phyloP scores from a whole-genome alignment of 1,140 invertebrate genomes.

The Streblospio benedicti region DNA sequence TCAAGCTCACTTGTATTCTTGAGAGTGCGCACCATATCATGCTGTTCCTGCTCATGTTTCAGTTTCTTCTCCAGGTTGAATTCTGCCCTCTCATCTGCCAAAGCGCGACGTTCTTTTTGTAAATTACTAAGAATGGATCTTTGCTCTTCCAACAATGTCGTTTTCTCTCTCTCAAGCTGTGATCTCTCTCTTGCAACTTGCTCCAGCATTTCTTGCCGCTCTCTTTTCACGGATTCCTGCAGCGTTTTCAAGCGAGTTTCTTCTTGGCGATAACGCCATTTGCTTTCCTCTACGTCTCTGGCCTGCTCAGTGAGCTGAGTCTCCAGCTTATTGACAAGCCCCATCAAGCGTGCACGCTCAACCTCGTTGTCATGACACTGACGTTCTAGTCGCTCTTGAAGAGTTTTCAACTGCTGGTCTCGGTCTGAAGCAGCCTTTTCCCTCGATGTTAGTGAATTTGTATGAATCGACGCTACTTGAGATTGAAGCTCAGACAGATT shows the following conservation, averaged over 20 bases:
- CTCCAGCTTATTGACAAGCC: slow-evolving; percentile 39
- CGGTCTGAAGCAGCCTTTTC: slow-evolving; percentile 35
- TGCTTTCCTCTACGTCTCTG: slow-evolving; percentile 36
- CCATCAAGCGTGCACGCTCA: slow-evolving; percentile 37
- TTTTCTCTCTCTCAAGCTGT: slow-evolving; percentile 28
- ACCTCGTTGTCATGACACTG: slow-evolving; percentile 42
- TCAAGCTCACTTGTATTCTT: slow-evolving; percentile 38
- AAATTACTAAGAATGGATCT: slow-evolving; percentile 30
- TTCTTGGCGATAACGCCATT: slow-evolving; percentile 43
- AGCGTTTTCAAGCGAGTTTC: slow-evolving; percentile 30
- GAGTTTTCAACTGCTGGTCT: slow-evolving; percentile 41
- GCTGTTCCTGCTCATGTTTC: slow-evolving; percentile 28
- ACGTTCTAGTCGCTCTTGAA: slow-evolving; percentile 37
- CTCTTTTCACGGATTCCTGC: slow-evolving; percentile 34
- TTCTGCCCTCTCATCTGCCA: slow-evolving; percentile 40
- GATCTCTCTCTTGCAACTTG: slow-evolving; percentile 34
- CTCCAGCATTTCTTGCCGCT: slow-evolving; percentile 33
- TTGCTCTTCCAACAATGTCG: slow-evolving; percentile 31
- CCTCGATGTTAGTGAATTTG: slow-evolving; percentile 34
- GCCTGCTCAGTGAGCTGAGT: slow-evolving; percentile 39
- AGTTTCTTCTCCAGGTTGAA: slow-evolving; percentile 35
- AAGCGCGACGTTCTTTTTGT: slow-evolving; percentile 34
- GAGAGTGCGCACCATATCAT: slow-evolving; percentile 30
- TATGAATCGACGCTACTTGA: slow-evolving; percentile 35
- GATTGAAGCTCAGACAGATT: slow-evolving; percentile 35